Conservation (phyloP, 2,888 invertebrate genomes). For the Acanthosepion pharaonis region DNA sequence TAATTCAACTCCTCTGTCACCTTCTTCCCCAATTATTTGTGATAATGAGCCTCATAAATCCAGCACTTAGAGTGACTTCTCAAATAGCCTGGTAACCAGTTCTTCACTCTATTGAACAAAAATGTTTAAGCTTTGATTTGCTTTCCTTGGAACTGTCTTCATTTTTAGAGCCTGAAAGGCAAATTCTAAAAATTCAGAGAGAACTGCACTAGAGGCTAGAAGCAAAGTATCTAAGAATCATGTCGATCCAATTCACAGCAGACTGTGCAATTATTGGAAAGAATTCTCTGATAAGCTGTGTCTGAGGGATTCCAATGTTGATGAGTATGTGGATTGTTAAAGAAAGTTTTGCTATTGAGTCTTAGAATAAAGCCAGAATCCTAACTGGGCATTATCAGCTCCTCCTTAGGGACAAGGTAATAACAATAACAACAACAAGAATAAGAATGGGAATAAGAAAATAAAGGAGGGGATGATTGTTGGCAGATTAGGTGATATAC, state of each 20-base stretch:
- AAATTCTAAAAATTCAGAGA: background rate
- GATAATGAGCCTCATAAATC: too few species aligned
- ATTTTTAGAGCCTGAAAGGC: background rate
- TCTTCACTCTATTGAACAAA: background rate
- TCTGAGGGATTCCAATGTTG: background rate
- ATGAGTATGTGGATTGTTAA: background rate
- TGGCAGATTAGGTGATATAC: slow-evolving; percentile 22
- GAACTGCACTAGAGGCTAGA: background rate
- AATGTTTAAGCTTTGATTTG: background rate
- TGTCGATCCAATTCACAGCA: background rate
- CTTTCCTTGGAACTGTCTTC: background rate
- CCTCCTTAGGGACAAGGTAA: background rate
- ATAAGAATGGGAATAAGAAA: background rate
- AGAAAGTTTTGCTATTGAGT: background rate
- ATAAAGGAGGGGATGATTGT: background rate
- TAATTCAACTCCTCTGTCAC: too few species aligned
- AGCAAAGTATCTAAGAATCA: background rate
- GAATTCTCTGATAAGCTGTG: slow-evolving; percentile 12
- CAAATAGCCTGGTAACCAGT: background rate
- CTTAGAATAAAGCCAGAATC: slow-evolving; percentile 9
- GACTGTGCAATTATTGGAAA: slow-evolving; percentile 33
- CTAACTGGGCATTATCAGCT: slow-evolving; percentile 12
- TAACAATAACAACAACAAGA: background rate
- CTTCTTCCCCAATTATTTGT: too few species aligned
- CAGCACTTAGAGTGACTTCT: background rate